Base-by-base conservation (phyloP, 2,113 vertebrate genomes). In the Podilymbus podiceps region DNA sequence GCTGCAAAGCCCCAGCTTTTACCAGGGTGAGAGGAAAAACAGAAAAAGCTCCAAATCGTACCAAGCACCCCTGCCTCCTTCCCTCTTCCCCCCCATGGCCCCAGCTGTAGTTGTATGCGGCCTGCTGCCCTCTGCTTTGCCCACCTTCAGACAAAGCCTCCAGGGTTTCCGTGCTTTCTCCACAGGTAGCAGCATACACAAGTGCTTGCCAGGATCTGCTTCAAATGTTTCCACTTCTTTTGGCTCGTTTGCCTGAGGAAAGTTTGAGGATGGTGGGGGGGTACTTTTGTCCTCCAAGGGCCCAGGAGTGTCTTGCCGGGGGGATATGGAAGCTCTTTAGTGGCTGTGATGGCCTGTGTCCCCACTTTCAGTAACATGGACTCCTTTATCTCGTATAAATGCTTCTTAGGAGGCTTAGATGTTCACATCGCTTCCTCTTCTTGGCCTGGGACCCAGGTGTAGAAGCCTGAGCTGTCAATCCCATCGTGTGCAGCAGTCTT, bases 71-170 rank as follows among this genome's bases (percentile, higher is more conserved):
- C 30, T 63, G 14, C 15, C 91, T 95, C 62, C 90, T 95, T 62
- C 73, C n/a, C 2, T 14, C n/a, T 46, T 13, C 33, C 30, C 31
- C 3, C 9, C 31, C 17, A n/a, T 15, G 47, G 15, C 12, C 12
- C 9, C 35, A 19, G 13, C 64, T 25, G 21, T 11, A 15, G 38
- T 4, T 19, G 40, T 31, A 40, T 12, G n/a, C 1, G 0, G 46
- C 38, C 63, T 6, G 0, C 6, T 0, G 0, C 23, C 15, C 49
- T 38, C 35, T 0, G 0, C 60, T 11, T 69, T 56, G 53, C 50
- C 69, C 24, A 9, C n/a, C 40, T 90, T 31, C 62, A 27, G 9
- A 14, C 24, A 21, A 24, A 75, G 46, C 38, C 79, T 40, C 75
- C 52, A 55, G 38, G 15, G 5, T n/a, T 85, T 35, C 81, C 8